Evolutionary conservation across 2,888 invertebrate species (phyloP), one percentile per base, ranked within the genome.

Genomic region (Marasmarcha lunaedactyla): DNA sequence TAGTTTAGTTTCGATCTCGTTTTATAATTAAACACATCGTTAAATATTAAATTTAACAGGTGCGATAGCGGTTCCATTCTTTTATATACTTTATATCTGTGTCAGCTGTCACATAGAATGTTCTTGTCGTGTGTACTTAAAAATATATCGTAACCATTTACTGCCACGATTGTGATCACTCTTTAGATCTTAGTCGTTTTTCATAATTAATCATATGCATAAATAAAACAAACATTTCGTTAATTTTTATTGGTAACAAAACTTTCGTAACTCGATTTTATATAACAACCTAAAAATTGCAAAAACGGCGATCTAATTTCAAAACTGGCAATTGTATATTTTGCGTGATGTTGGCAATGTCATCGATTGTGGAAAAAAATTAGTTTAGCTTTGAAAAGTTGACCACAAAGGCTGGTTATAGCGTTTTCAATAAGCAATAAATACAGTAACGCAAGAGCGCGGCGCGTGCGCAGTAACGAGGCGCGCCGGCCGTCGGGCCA

Each of bases 351-450:
- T 20, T 20, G 3, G 20, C 20, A 20, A 20, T 20, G 20, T 20
- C 20, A 20, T 20, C 20, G 20, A 20, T 20, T 5, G 20, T 7
- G 20, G 20, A 20, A 20, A 20, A 20, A 20, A 20, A 20, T 20
- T 7, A 5, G 20, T 20, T 5, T 20, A 20, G 20, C 7, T 20
- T n/a, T n/a, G n/a, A n/a, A n/a, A n/a, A 25, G 25, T 5, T n/a
- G 11, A 30, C 30, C 30, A 11, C 30, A 30, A 30, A 30, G 10
- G 30, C 11, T n/a, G 30, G 30, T 30, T 9, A n/a, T 30, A 7
- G 30, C 10, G 76, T 79, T 78, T 78, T 79, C 79, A 78, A 81
- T 81, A 77, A 73, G 77, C 76, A 74, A 79, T 83, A 83, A 83
- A 83, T 79, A 59, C 56, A 52, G 62, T 66, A 71, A 70, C 63